phyloP scores from a whole-genome alignment of 2,797 vertebrate species.

The Moxostoma hubbsi region DNA sequence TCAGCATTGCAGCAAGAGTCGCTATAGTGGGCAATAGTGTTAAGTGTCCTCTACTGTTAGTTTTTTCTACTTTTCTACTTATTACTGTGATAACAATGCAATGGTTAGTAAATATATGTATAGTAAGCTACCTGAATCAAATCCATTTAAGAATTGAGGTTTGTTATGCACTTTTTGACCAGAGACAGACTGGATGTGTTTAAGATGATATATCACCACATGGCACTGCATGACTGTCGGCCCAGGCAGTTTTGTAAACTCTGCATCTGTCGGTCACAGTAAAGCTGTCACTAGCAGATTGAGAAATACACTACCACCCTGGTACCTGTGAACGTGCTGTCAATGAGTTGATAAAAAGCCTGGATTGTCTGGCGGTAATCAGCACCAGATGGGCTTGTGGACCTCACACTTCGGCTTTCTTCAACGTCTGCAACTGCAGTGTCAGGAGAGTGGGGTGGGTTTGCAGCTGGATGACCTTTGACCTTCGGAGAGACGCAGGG shows the following conservation, averaged over 20 bases:
- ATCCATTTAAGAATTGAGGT: too few relatives aligned
- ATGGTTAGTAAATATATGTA: too few relatives aligned
- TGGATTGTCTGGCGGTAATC: constrained; percentile 81
- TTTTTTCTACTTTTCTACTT: too few relatives aligned
- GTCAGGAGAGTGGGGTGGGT: constrained; percentile 70
- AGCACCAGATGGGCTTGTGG: constrained; percentile 80
- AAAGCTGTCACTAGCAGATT: constrained; percentile 64
- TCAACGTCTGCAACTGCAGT: constrained; percentile 76
- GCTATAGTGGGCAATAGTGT: not conserved
- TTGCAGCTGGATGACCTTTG: constrained; percentile 81
- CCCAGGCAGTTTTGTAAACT: constrained; percentile 25
- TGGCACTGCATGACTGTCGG: not conserved
- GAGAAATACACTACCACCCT: constrained; percentile 68
- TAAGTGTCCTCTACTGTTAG: too few relatives aligned
- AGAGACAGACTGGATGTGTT: not conserved
- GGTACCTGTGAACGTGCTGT: constrained; percentile 61
- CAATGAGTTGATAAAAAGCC: constrained; percentile 77
- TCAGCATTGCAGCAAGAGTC: not conserved
- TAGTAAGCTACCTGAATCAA: too few relatives aligned
- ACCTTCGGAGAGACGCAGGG: constrained; percentile 76
- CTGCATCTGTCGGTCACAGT: constrained; percentile 44
- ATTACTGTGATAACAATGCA: too few relatives aligned
- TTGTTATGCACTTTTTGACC: not conserved
- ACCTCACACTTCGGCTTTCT: constrained; percentile 76
- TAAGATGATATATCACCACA: not conserved